Evolutionary conservation across 2,888 invertebrate species (phyloP), one percentile per base, ranked within the genome.

Genomic region (Leuctra nigra): DNA sequence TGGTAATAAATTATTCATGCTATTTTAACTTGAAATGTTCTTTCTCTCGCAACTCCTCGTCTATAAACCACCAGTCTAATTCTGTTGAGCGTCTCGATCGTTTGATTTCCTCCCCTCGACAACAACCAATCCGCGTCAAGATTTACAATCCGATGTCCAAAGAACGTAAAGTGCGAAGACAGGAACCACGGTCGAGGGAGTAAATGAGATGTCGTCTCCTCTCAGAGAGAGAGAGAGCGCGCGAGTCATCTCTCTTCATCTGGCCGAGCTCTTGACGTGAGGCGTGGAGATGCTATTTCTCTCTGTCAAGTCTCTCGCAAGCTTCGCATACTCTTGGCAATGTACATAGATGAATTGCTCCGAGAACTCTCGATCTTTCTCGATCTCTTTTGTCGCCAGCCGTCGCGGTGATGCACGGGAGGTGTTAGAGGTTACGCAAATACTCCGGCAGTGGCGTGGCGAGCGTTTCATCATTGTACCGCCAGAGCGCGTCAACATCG

Each of bases 171-270:
- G 75, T 75, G 75, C 74, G 73, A 71, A 72, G 48, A 48, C 36
- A 55, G 73, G 75, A 76, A 75, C 75, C 75, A 76, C 75, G 73
- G 73, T 67, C 66, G 68, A 66, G 70, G 63, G 67, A 71, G 74
- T 73, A 75, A 75, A 75, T 75, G 75, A 75, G 75, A 75, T 75
- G 75, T 76, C 75, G 74, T 73, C 73, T 67, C 67, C 6, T 29
- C 29, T 6, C 29, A 64, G 65, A 60, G 25, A 54, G 16, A 25
- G 48, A 29, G 36, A 55, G 38, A 35, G 46, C 20, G 13, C 47
- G 24, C 33, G 35, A 47, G 35, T 25, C 36, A 36, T 47, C 47
- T 55, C 33, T 55, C 48, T 55, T 55, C 55, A 46, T 47, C 55
- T 55, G 22, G n/a, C 24, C n/a, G 47, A 23, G 16, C 47, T 46